Percentiles rank a stretch among this genome's conserved stretches.
Conservation (phyloP, 2,113 vertebrate species). For the Cyprinus carpio region DNA sequence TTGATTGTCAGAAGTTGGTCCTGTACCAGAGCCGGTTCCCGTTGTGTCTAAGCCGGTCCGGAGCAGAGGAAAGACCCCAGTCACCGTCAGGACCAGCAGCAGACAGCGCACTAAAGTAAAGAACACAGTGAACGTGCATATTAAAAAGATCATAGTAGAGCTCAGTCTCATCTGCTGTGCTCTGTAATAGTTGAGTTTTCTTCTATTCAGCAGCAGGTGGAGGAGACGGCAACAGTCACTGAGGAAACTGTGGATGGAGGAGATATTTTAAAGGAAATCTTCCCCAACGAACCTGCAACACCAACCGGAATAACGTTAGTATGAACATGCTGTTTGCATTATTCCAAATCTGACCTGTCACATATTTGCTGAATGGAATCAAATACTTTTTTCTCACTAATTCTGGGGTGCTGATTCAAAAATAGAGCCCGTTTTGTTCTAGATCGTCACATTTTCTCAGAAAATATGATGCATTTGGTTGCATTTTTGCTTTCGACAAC, state of each 20-base stretch:
- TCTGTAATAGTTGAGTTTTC: not conserved
- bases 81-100: constrained; percentile 84
- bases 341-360: not conserved
- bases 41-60: constrained; percentile 86
- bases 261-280: constrained; percentile 93
- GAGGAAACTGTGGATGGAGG: constrained; percentile 72
- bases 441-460: not conserved
- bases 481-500: not conserved
- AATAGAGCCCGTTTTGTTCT: not conserved
- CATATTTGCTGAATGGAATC: not conserved
- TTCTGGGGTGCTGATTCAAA: not conserved
- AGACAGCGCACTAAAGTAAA: constrained; percentile 85
- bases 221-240: constrained; percentile 70
- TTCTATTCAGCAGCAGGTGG: constrained; percentile 64
- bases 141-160: not conserved
- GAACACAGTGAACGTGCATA: not conserved
- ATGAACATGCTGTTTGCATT: not conserved
- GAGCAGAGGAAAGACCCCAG: constrained; percentile 80
- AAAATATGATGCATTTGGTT: not conserved
- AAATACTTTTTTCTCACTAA: not conserved
- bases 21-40: constrained; percentile 78
- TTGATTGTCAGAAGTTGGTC: constrained; percentile 29
- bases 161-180: not conserved
- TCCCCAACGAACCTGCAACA: constrained; percentile 88
- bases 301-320: constrained; percentile 93